A percentile compares a stretch with the other conserved stretches of the same genome.
phyloP scores from a whole-genome alignment of 2,797 vertebrate genomes.

The Paramormyrops hopkinsi region DNA sequence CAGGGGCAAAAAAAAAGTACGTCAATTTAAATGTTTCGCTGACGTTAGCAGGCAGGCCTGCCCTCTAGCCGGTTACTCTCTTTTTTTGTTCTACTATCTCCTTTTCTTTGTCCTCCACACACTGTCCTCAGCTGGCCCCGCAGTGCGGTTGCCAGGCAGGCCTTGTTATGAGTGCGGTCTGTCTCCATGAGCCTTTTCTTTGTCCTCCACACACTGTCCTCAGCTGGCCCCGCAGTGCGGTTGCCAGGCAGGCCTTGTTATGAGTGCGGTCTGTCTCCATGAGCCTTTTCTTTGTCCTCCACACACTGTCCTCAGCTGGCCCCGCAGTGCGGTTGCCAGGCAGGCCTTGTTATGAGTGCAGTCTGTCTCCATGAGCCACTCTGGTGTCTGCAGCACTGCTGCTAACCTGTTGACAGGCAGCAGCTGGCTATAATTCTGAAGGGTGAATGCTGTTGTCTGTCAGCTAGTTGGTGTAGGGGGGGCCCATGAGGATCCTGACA shows the following conservation, averaged over 20 bases:
- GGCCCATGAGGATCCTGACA: neutral
- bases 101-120: neutral
- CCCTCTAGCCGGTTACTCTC: neutral
- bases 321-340: neutral
- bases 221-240: neutral
- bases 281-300: neutral
- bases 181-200: neutral
- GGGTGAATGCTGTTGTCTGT: neutral
- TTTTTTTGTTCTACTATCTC: neutral
- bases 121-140: neutral
- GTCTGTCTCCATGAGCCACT: neutral
- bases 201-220: neutral
- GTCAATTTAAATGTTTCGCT: neutral
- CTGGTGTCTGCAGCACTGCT: neutral
- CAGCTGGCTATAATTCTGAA: neutral
- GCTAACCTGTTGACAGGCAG: neutral
- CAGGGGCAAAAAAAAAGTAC: neutral
- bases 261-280: neutral
- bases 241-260: neutral
- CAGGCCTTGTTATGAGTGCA: neutral
- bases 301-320: constrained; percentile 1
- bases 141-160: neutral
- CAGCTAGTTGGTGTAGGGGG: neutral
- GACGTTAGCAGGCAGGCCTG: neutral
- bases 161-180: neutral